Evolutionary conservation across 2,888 invertebrate species (phyloP), one percentile per base, ranked within the genome.

Genomic region (Ophonus ardosiacus): DNA sequence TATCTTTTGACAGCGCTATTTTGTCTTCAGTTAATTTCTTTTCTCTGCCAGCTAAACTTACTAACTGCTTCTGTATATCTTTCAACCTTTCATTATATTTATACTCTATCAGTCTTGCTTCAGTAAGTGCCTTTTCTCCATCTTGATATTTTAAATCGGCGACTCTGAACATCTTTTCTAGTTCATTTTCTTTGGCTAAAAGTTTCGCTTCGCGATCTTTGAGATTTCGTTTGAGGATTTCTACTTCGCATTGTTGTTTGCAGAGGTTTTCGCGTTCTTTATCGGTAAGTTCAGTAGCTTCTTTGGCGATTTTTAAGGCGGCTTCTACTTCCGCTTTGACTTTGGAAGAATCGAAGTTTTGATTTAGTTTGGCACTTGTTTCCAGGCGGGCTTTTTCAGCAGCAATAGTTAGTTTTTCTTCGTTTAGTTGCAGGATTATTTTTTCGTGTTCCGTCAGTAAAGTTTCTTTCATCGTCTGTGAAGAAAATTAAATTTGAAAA

Each of bases 1-100:
- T 91, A 88, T 94, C 94, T 87, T 93, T 93, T 0, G 94, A 94
- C 8, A 94, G 88, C 1, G 92, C 90, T 0, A 94, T 92, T 89
- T 94, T 94, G 87, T 94, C 94, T 89, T 92, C 93, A 0, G 94
- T 93, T 56, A 94, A 92, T 87, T 93, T 93, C 87, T 94, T 94
- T 86, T 94, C 94, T 87, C 94, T 92, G 10, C 90, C 88, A 18
- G 93, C 92, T 17, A 94, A 88, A 0, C 93, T 92, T 2, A 92
- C 90, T 1, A 93, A 92, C 86, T 94, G 94, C 86, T 92, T 92
- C 89, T 94, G 94, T 51, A 94, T 91, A 68, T 93, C 92, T 65
- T 92, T 90, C 85, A 94, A 91, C 87, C 93, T 90, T 71, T 94
- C 93, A 88, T 94, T 94, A 87, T 93, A 94, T 88, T 92, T 93